Conservation (phyloP, 2,888 invertebrate species). For the Cheilosia variabilis region DNA sequence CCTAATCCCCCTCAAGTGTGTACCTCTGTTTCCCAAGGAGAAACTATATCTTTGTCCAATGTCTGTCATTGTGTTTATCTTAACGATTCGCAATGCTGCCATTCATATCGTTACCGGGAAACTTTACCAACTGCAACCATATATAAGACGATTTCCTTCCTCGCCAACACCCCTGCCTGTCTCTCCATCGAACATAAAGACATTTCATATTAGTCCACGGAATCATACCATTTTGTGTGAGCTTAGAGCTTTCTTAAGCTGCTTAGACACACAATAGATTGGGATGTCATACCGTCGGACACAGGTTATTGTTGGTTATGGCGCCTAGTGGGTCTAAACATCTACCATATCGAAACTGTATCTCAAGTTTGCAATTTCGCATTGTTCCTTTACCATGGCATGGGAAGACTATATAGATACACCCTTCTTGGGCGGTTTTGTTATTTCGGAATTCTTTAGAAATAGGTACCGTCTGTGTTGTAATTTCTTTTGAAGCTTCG, state of each 20-base stretch:
- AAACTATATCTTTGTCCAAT: slow-evolving; percentile 9
- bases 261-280: slow-evolving; percentile 12
- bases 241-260: slow-evolving; percentile 18
- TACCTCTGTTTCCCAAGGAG: not conserved
- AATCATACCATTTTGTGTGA: slow-evolving; percentile 22
- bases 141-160: slow-evolving; percentile 31
- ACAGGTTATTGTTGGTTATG: slow-evolving; percentile 9
- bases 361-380: slow-evolving; percentile 8
- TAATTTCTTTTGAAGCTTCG: slow-evolving; percentile 20
- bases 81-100: slow-evolving; percentile 28
- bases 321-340: not conserved
- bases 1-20: slow-evolving; percentile 17
- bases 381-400: not conserved
- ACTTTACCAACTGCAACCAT: slow-evolving; percentile 11
- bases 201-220: slow-evolving; percentile 25
- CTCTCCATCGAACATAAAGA: slow-evolving; percentile 10
- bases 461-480: slow-evolving; percentile 15
- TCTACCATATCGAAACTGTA: not conserved
- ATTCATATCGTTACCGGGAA: slow-evolving; percentile 37
- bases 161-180: not conserved
- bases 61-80: slow-evolving; percentile 31
- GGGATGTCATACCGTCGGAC: slow-evolving; percentile 1
- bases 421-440: not conserved
- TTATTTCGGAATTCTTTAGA: slow-evolving; percentile 16
- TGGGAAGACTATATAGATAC: not conserved